A percentile compares a stretch with the other conserved stretches of the same genome.
These are phyloP conservation scores for Gallinago nigripennis DNA, from an alignment of 2,797 vertebrate species.

Conservation along the genomic window DNA sequence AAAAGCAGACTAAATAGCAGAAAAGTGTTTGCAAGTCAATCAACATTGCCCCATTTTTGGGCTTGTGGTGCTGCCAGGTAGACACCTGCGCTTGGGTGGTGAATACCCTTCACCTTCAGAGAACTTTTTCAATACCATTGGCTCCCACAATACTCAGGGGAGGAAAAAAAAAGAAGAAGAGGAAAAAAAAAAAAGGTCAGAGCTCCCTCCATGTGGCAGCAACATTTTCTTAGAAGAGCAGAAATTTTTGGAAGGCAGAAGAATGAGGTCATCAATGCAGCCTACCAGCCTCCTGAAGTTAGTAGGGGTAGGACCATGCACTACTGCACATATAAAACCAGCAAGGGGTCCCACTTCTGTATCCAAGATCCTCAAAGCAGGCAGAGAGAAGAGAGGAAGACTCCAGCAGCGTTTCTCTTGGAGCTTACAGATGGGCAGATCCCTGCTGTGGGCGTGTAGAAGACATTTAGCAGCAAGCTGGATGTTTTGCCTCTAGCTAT, in stretches of 20 bases:
- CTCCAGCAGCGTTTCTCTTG: not conserved
- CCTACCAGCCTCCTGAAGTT: not conserved
- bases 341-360: not conserved
- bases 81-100: not conserved
- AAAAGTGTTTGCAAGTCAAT: not conserved
- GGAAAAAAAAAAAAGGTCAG: not conserved
- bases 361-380: not conserved
- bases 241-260: not conserved
- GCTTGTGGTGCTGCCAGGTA: not conserved
- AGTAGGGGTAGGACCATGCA: not conserved
- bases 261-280: not conserved
- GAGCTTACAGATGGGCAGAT: not conserved
- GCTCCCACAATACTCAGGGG: not conserved
- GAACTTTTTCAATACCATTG: not conserved
- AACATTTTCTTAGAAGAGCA: not conserved
- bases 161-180: not conserved
- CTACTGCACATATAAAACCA: not conserved
- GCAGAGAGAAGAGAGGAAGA: not conserved
- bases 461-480: not conserved
- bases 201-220: not conserved
- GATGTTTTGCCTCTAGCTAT: not conserved
- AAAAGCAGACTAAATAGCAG: not conserved
- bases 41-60: not conserved
- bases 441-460: fast-evolving
- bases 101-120: not conserved